These are phyloP conservation scores for Champsocephalus gunnari DNA, from an alignment of 2,797 vertebrate species.

Conservation along the genomic window DNA sequence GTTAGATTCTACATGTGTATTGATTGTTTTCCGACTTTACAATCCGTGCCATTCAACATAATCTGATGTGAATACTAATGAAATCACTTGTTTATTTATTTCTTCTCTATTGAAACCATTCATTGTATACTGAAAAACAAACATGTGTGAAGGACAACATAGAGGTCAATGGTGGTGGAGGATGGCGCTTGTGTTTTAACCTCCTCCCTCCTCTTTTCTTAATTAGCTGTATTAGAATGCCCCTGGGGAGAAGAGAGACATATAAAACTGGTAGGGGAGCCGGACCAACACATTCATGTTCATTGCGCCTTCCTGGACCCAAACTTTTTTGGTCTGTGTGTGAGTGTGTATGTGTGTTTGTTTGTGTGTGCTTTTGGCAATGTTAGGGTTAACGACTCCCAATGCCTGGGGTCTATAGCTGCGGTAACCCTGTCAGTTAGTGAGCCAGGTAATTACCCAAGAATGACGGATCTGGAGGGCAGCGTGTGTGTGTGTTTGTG, in stretches of 20 bases:
- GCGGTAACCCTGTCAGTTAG: constrained; percentile 79
- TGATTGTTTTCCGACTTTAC: neutral
- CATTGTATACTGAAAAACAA: neutral
- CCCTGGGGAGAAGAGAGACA: constrained; percentile 45
- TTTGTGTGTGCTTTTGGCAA: constrained; percentile 37
- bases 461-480: constrained; percentile 77
- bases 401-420: constrained; percentile 67
- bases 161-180: constrained; percentile 29
- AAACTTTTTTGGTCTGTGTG: neutral
- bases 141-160: constrained; percentile 10
- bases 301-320: constrained; percentile 37
- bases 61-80: neutral
- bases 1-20: constrained; percentile 19
- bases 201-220: constrained; percentile 30
- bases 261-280: constrained; percentile 46
- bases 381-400: constrained; percentile 71
- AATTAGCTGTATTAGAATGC: constrained; percentile 59
- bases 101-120: constrained; percentile 9
- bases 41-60: neutral
- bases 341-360: constrained; percentile 21
- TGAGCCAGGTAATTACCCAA: constrained; percentile 79
- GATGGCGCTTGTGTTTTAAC: constrained; percentile 26
- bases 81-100: neutral
- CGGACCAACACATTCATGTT: constrained; percentile 57
- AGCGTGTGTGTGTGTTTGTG: constrained; percentile 14